A percentile compares a stretch with the other conserved stretches of the same genome.
Conservation (phyloP, 2,888 invertebrate genomes). For the Diabrotica balteata region DNA sequence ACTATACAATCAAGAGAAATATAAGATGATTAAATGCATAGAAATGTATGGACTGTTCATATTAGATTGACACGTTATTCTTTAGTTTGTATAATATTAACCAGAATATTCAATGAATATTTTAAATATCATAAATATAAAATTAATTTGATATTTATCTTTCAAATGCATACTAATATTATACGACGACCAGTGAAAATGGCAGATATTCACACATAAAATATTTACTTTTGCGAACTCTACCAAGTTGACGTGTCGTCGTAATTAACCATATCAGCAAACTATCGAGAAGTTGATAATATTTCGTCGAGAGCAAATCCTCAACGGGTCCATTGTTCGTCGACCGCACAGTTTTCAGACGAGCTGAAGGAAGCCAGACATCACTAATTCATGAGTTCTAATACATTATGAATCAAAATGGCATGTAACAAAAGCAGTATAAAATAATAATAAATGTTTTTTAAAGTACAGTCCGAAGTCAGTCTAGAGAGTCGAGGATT, state of each 20-base stretch:
- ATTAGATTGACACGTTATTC: too few relatives aligned
- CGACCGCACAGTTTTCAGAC: slow-evolving; percentile 21
- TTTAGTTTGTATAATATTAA: slow-evolving; percentile 1
- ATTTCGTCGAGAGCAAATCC: slow-evolving; percentile 2
- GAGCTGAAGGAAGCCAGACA: slow-evolving; percentile 26
- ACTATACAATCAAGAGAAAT: too few relatives aligned
- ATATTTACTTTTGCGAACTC: too few relatives aligned
- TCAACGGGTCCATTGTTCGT: slow-evolving; percentile 25
- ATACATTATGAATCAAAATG: slow-evolving; percentile 47
- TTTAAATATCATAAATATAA: background rate
- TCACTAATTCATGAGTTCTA: slow-evolving; percentile 40
- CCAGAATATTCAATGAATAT: background rate
- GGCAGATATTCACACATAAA: too few relatives aligned
- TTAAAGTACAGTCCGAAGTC: slow-evolving; percentile 43
- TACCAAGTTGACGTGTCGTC: too few relatives aligned
- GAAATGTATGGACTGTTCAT: too few relatives aligned
- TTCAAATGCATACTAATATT: background rate
- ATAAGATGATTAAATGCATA: too few relatives aligned
- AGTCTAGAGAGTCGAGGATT: slow-evolving; percentile 49
- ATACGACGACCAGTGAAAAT: too few relatives aligned
- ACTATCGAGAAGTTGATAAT: slow-evolving; percentile 6
- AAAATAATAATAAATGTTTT: slow-evolving; percentile 56
- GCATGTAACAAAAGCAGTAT: slow-evolving; percentile 49
- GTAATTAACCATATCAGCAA: background rate
- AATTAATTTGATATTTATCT: background rate